Evolutionary conservation across 2,113 vertebrate species (phyloP).

Genomic region (Seriola quinqueradiata): DNA sequence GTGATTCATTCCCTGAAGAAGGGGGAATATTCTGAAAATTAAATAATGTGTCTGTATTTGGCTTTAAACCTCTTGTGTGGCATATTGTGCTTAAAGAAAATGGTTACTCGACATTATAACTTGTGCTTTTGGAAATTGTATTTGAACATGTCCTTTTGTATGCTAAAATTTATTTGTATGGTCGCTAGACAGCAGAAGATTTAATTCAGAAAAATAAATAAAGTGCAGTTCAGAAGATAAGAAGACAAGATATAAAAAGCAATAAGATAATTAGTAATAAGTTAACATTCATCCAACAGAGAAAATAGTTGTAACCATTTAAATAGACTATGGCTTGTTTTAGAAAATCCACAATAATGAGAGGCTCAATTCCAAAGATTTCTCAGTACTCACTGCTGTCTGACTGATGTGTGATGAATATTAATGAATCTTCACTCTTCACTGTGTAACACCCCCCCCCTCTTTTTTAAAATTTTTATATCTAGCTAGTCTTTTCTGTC

Average conservation of each 20-base stretch:
- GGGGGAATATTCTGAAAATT: slow-evolving; percentile 8
- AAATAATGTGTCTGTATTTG: slow-evolving; percentile 37
- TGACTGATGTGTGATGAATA: slow-evolving; percentile 59
- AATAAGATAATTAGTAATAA: slow-evolving; percentile 16
- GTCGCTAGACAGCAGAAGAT: slow-evolving; percentile 12
- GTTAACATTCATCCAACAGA: slow-evolving; percentile 35
- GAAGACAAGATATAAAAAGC: slow-evolving; percentile 31
- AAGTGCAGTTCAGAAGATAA: slow-evolving; percentile 65
- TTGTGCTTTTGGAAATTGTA: slow-evolving; percentile 62
- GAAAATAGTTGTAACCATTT: slow-evolving; percentile 28
- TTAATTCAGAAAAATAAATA: slow-evolving; percentile 52
- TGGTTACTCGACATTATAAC: neutral
- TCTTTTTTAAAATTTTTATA: neutral
- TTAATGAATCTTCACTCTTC: slow-evolving; percentile 41
- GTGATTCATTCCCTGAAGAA: slow-evolving; percentile 48
- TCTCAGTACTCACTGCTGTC: slow-evolving; percentile 41
- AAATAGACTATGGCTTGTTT: slow-evolving; percentile 62
- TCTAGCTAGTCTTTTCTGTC: neutral
- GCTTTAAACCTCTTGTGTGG: slow-evolving; percentile 48
- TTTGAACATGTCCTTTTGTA: slow-evolving; percentile 19
- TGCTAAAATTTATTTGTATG: slow-evolving; percentile 12
- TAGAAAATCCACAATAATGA: slow-evolving; percentile 28
- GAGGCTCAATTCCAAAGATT: slow-evolving; percentile 33
- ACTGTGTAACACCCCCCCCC: slow-evolving; percentile 8
- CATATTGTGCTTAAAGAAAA: slow-evolving; percentile 29